Base-by-base conservation (phyloP, 2,797 vertebrate genomes). In the Sebastiscus tertius region DNA sequence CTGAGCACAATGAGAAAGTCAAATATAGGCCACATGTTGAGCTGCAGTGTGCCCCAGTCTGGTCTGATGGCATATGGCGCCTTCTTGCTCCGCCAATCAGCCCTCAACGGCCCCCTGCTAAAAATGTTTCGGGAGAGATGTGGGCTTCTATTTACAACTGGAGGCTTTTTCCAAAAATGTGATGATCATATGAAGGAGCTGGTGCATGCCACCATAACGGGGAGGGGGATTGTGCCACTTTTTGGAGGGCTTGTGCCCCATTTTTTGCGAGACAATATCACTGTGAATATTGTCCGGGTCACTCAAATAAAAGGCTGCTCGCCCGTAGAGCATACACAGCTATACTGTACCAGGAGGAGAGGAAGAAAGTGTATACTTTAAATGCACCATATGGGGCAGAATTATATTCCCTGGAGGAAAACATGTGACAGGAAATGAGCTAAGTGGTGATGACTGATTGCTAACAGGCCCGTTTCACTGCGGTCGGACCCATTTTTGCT, bases 11-110 rank as follows among this genome's bases (percentile, higher is more conserved):
- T 85, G 68, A 85, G 22, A 73, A 59, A 73, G 66, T 75, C 34
- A 60, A 83, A 94, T 88, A 72, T 92, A 91, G 94, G 89, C 60
- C 90, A 88, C 81, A 27, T 81, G 83, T 81, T 82, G 74, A 75
- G 80, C 59, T 77, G 78, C 81, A 73, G 72, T 8, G 31, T 13
- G 58, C 36, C 74, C 87, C 71, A 39, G 79, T 29, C 85, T 6
- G 61, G 65, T 84, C 72, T 64, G 68, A 84, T 68, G 80, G 85
- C 92, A 94, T 88, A 84, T 90, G 90, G 66, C n/a, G 81, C 73
- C 27, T 85, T 63, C 63, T 86, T 86, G 66, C 78, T 87, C 75
- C 1, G 85, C 92, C 88, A 92, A 82, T 82, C 73, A 63, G 84
- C 78, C 86, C 90, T 89, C 84, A 0, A 64, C 83, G 85, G 81